phyloP scores from a whole-genome alignment of 2,113 vertebrate species.

The Tachuris rubrigastra region DNA sequence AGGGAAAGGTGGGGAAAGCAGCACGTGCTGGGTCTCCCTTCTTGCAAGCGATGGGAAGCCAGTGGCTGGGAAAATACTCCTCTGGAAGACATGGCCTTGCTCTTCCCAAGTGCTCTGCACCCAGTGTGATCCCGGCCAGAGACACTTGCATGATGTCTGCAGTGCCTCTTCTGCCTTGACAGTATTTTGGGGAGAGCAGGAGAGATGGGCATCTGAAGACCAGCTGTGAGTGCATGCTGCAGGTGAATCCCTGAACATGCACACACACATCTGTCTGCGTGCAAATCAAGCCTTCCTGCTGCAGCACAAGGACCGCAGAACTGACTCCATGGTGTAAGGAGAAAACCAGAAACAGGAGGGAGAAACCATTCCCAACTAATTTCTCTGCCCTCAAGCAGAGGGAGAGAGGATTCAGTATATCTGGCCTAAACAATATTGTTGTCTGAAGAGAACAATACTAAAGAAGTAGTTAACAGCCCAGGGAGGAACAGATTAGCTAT shows the following conservation, averaged over 20 bases:
- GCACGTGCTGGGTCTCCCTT: not conserved
- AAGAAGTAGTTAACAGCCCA: conserved; percentile 4
- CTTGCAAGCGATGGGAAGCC: not conserved
- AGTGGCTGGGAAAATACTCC: not conserved
- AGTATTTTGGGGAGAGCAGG: not conserved
- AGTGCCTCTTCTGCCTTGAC: not conserved
- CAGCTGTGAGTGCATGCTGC: fast-evolving
- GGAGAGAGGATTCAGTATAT: not conserved
- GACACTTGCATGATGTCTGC: fast-evolving
- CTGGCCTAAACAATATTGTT: not conserved
- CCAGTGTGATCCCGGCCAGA: not conserved
- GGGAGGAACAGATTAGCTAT: conserved; percentile 21
- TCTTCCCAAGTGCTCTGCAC: not conserved
- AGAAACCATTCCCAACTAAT: not conserved
- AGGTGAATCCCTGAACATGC: not conserved
- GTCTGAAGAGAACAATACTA: conserved; percentile 20
- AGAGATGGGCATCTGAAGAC: not conserved
- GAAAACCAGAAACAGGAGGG: not conserved
- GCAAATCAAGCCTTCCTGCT: not conserved
- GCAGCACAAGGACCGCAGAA: not conserved
- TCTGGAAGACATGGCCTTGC: not conserved
- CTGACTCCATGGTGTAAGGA: not conserved
- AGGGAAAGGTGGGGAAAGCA: not conserved
- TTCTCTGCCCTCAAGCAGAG: not conserved
- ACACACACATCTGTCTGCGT: not conserved